Evolutionary conservation across 1,140 invertebrate species (phyloP).

Genomic region (Phocides pigmalion): DNA sequence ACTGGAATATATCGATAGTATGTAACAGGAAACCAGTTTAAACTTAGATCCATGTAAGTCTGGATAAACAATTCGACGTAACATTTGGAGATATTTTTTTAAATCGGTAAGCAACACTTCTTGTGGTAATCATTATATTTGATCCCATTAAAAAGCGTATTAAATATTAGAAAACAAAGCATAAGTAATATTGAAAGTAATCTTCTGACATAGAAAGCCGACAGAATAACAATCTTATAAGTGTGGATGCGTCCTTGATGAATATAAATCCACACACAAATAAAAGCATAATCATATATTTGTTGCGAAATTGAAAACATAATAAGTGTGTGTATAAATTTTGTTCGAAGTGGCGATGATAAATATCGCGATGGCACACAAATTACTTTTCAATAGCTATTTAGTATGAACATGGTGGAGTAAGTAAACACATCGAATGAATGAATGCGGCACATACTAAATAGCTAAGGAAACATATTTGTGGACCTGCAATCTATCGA

Average conservation of each 20-base stretch:
- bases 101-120: too few relatives aligned
- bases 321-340: conserved; percentile 28
- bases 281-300: conserved; percentile 8
- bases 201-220: not conserved
- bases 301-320: conserved; percentile 18
- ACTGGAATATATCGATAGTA: too few relatives aligned
- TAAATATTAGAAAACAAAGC: too few relatives aligned
- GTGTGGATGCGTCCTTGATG: conserved; percentile 18
- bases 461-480: conserved; percentile 66
- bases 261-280: conserved; percentile 12
- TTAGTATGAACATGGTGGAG: conserved; percentile 58
- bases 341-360: conserved; percentile 16
- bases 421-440: conserved; percentile 48
- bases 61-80: too few relatives aligned
- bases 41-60: too few relatives aligned
- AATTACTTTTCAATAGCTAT: conserved; percentile 67
- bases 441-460: conserved; percentile 66
- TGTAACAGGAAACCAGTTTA: too few relatives aligned
- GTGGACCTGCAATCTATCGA: conserved; percentile 65
- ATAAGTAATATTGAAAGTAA: not conserved
- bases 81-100: too few relatives aligned
- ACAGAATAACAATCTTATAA: not conserved
- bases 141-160: too few relatives aligned
- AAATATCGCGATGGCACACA: conserved; percentile 46
- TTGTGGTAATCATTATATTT: too few relatives aligned